Conservation (phyloP, 2,888 invertebrate species). For the Mycalesis mineus region DNA sequence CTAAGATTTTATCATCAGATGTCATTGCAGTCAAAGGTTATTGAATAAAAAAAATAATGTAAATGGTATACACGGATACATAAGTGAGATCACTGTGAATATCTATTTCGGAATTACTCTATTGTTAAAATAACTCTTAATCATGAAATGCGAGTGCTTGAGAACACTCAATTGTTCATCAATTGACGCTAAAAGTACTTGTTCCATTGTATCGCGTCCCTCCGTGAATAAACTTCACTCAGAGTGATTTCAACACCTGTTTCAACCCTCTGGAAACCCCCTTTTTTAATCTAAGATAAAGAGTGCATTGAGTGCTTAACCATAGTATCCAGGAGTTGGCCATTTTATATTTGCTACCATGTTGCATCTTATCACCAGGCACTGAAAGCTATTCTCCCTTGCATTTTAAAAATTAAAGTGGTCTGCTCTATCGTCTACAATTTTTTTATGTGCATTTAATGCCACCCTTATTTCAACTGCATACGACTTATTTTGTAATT, state of each 20-base stretch:
- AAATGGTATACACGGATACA: too few relatives aligned
- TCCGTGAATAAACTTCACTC: constrained; percentile 20
- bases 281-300: constrained; percentile 76
- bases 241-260: constrained; percentile 41
- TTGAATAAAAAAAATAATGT: too few relatives aligned
- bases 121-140: background rate
- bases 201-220: constrained; percentile 19
- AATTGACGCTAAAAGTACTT: constrained; percentile 14
- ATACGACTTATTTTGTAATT: constrained; percentile 4
- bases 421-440: constrained; percentile 24
- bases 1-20: too few relatives aligned
- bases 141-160: constrained; percentile 8
- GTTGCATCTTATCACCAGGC: background rate
- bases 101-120: background rate
- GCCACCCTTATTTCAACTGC: constrained; percentile 15
- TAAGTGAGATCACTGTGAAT: background rate
- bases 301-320: constrained; percentile 73
- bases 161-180: constrained; percentile 17
- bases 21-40: too few relatives aligned
- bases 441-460: constrained; percentile 29
- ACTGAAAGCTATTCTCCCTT: constrained; percentile 7
- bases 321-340: constrained; percentile 47
- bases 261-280: constrained; percentile 44
- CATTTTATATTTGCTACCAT: background rate
- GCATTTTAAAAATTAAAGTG: background rate